These are phyloP conservation scores for Palythoa caribaeorum DNA, from an alignment of 92 coral and sea anemone species.

Conservation along the genomic window DNA sequence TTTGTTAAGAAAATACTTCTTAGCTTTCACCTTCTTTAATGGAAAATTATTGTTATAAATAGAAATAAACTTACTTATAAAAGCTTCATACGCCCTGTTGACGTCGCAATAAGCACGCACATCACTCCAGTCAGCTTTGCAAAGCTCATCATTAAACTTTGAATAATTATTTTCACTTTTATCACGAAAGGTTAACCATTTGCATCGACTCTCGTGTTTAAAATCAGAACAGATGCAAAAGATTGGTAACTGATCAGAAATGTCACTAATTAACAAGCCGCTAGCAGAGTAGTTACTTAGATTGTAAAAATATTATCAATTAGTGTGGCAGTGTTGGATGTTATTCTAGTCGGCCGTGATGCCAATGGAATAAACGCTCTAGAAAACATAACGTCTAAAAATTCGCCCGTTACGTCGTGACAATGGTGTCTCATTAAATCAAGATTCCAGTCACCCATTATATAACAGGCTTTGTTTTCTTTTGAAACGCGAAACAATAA, in stretches of 20 bases:
- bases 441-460: slow-evolving; percentile 4
- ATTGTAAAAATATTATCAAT: slow-evolving; percentile 4
- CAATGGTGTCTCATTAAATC: background rate
- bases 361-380: background rate
- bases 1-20: too few species aligned
- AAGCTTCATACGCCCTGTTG: too few species aligned
- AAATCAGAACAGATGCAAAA: background rate
- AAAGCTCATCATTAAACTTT: too few species aligned
- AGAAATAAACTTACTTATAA: too few species aligned
- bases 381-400: background rate
- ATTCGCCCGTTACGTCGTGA: background rate
- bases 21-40: too few species aligned
- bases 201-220: too few species aligned
- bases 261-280: background rate
- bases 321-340: background rate
- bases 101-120: too few species aligned
- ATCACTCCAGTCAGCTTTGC: too few species aligned
- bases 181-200: too few species aligned
- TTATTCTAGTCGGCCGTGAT: slow-evolving; percentile 16
- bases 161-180: too few species aligned
- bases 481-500: background rate
- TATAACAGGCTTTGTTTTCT: slow-evolving; percentile 40
- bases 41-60: too few species aligned
- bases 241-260: background rate
- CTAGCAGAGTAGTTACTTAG: background rate